These are phyloP conservation scores for Cercopithecus neglectus DNA, from an alignment of 2,797 vertebrate species.

Conservation along the genomic window DNA sequence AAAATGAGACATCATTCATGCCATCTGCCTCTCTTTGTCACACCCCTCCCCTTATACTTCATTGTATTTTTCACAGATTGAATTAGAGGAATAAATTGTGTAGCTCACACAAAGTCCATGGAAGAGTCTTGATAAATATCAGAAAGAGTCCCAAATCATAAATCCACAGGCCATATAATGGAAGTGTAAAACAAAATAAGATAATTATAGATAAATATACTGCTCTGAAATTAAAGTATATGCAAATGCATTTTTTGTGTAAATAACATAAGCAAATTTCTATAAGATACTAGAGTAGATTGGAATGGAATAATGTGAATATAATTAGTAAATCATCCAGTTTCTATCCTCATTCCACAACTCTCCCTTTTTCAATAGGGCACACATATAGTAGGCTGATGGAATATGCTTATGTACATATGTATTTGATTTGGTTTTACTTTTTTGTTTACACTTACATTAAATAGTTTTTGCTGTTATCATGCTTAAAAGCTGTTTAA, in stretches of 20 bases:
- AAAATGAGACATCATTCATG: constrained; percentile 66
- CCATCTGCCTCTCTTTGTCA: constrained; percentile 59
- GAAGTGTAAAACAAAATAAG: not conserved
- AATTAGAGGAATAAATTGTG: constrained; percentile 57
- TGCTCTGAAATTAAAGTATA: constrained; percentile 42
- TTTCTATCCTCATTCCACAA: not conserved
- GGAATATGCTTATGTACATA: not conserved
- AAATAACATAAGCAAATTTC: constrained; percentile 37
- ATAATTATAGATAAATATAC: constrained; percentile 52
- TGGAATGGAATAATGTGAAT: not conserved
- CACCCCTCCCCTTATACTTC: not conserved
- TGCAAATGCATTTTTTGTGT: not conserved
- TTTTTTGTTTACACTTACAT: not conserved
- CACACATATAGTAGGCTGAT: not conserved
- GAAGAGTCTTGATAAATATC: constrained; percentile 44
- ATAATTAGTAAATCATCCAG: not conserved
- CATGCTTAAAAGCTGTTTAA: not conserved
- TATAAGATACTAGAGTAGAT: not conserved
- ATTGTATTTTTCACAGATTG: constrained; percentile 54
- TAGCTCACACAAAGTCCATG: constrained; percentile 42
- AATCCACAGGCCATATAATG: not conserved
- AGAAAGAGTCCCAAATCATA: not conserved
- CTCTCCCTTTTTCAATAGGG: not conserved
- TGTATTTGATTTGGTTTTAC: not conserved
- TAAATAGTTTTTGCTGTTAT: not conserved